Evolutionary conservation across 2,113 vertebrate species (phyloP), one percentile per base, ranked within the genome.

Genomic region (Callorhinus ursinus): DNA sequence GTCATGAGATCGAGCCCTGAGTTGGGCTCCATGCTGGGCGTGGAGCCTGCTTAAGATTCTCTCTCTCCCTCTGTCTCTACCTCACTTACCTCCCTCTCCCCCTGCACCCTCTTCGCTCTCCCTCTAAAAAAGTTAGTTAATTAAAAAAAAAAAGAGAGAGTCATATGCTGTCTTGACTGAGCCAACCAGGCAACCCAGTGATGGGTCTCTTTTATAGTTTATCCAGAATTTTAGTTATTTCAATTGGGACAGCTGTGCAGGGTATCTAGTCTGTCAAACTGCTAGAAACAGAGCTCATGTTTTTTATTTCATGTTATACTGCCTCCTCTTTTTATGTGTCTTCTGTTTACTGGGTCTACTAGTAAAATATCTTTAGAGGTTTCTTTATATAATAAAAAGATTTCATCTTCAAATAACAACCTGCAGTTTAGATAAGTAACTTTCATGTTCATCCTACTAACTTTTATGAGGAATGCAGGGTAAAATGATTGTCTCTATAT

Each of bases 311-410:
- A 69, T 67, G 1, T 74, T 59, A 65, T 82, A 26, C 31, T 59
- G 36, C 21, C 28, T 83, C 31, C 13, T 90, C 39, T 90, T 90
- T 90, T 93, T 86, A 81, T 86, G 65, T 36, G 4, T 46, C 8
- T 59, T 59, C 42, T 86, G 3, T 51, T 93, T 57, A n/a, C 74
- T 80, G 12, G 61, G 7, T 67, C 65, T 71, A 69, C 46, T 65
- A 81, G 76, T 90, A 90, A 82, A 93, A 81, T 86, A 72, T 49
- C 88, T 67, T 46, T 42, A 74, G 59, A 63, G 59, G 13, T 90
- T 90, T 93, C 24, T 55, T 71, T 46, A 81, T 39, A 49, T 57
- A 49, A 80, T 85, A 57, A 42, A 80, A 85, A 65, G 2, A 63
- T 31, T 77, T 90, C 42, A 51, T 53, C 59, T 80, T 65, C 74